Evolutionary conservation across 2,797 vertebrate genomes (phyloP).

Genomic region (Enteromius paludinosus): DNA sequence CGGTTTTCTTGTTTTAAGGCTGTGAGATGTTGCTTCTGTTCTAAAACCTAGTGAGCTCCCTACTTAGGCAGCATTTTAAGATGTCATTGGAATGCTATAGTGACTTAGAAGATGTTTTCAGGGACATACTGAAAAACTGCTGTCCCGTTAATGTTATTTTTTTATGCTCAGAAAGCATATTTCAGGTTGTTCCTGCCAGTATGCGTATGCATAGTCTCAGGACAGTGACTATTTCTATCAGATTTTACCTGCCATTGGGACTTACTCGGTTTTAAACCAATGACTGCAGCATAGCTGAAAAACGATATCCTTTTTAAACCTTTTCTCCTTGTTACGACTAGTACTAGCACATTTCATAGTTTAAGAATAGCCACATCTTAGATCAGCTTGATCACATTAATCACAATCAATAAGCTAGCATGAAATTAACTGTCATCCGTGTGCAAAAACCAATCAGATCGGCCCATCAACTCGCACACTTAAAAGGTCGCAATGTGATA

Average conservation of each 20-base stretch:
- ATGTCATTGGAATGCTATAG: background rate
- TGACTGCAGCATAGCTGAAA: conserved; percentile 1
- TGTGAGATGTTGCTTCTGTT: too few relatives aligned
- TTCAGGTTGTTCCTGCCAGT: background rate
- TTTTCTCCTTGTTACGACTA: background rate
- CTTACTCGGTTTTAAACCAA: background rate
- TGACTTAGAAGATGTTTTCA: background rate
- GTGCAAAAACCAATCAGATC: conserved; percentile 54
- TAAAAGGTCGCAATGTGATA: conserved; percentile 52
- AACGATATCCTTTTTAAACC: background rate
- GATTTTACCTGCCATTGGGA: background rate
- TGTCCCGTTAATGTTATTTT: background rate
- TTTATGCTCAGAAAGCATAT: background rate
- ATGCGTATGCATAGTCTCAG: background rate
- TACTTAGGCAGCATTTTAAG: background rate
- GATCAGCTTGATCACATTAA: conserved; percentile 56
- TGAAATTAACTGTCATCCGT: conserved; percentile 56
- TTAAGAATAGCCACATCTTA: conserved; percentile 48
- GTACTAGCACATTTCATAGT: conserved; percentile 28
- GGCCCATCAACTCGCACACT: conserved; percentile 48
- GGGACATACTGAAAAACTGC: background rate
- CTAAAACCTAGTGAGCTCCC: background rate
- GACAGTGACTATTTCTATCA: background rate
- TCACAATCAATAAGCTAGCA: conserved; percentile 58
- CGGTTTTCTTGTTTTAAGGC: too few relatives aligned